Conservation (phyloP, 2,797 vertebrate species). For the Phaenicophaeus curvirostris region DNA sequence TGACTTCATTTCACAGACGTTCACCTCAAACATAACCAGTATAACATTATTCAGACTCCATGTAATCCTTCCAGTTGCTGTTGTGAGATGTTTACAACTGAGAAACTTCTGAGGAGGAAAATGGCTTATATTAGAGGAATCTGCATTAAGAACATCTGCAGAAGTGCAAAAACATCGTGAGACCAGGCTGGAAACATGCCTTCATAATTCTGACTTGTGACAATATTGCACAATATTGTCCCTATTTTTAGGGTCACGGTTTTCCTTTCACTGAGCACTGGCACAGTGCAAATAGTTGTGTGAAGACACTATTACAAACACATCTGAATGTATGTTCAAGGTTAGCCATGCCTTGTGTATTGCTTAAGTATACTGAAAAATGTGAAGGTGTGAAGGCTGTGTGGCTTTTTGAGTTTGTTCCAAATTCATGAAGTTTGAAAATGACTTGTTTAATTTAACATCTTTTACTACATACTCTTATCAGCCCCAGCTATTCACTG, state of each 20-base stretch:
- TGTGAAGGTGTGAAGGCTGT: background rate
- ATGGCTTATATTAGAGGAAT: background rate
- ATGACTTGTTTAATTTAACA: background rate
- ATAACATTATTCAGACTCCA: background rate
- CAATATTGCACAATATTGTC: too few species aligned
- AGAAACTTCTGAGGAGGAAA: background rate
- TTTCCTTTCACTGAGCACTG: background rate
- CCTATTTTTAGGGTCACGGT: background rate
- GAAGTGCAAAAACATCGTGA: background rate
- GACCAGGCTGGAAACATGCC: background rate
- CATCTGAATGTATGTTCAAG: background rate
- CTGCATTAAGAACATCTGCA: background rate
- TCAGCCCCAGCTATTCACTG: background rate
- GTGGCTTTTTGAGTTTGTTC: background rate
- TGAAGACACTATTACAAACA: background rate
- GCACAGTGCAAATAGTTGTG: background rate
- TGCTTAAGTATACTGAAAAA: background rate
- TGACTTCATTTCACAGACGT: background rate
- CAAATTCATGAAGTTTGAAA: background rate
- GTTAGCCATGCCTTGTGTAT: background rate
- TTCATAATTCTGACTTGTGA: background rate
- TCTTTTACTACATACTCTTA: background rate
- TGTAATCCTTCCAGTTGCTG: background rate
- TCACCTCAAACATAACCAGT: fast-evolving
- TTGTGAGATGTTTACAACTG: background rate